Evolutionary conservation across 2,888 invertebrate species (phyloP).

Genomic region (Loripinus fragilis): DNA sequence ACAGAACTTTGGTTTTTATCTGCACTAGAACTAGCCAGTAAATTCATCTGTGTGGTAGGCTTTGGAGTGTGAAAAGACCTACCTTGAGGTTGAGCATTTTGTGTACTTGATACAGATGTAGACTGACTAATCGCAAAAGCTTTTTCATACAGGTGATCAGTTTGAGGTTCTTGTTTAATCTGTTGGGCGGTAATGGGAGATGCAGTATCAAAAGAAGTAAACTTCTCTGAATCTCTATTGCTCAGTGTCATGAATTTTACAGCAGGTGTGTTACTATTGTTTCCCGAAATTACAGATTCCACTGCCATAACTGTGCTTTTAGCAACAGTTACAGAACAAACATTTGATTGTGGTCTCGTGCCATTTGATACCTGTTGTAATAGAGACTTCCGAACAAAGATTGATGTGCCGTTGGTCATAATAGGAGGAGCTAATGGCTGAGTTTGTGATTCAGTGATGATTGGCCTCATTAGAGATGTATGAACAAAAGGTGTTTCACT

Average conservation of each 20-base stretch:
- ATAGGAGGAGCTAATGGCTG: too few species aligned
- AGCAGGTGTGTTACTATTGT: too few species aligned
- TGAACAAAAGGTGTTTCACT: too few species aligned
- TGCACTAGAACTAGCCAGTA: not conserved
- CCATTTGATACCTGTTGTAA: too few species aligned
- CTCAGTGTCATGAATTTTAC: not conserved
- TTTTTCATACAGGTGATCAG: not conserved
- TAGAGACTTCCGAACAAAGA: too few species aligned
- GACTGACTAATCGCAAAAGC: not conserved
- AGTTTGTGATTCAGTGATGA: too few species aligned
- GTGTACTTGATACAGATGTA: not conserved
- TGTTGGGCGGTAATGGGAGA: not conserved
- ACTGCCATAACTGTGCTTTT: too few species aligned
- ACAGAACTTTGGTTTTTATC: not conserved
- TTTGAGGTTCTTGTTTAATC: constrained; percentile 11
- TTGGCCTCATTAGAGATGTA: too few species aligned
- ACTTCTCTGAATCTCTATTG: not conserved
- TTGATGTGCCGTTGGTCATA: too few species aligned
- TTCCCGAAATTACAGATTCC: too few species aligned
- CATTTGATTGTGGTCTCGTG: too few species aligned
- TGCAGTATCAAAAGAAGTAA: not conserved
- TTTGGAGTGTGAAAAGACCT: not conserved
- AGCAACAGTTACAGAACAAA: too few species aligned
- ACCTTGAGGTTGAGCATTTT: not conserved
- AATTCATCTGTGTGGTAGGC: not conserved